Conservation (phyloP, 2,113 vertebrate species). For the Rhabdornis inornatus region DNA sequence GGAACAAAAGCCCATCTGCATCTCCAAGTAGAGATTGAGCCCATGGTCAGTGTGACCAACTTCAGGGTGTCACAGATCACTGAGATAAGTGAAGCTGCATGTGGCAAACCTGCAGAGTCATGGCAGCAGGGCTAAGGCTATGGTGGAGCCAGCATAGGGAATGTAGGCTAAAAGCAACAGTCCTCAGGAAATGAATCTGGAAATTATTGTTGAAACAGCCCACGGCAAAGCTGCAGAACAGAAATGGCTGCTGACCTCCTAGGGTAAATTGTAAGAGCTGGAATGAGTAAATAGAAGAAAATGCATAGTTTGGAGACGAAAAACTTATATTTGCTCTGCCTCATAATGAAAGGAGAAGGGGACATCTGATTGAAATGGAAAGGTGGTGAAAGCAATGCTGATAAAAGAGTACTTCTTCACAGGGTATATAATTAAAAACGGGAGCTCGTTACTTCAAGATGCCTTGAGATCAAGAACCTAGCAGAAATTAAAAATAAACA, state of each 20-base stretch:
- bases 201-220: slow-evolving; percentile 50
- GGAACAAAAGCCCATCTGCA: neutral
- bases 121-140: neutral
- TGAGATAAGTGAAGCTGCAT: neutral
- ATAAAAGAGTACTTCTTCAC: slow-evolving; percentile 8
- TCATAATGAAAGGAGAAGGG: neutral
- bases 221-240: slow-evolving; percentile 23
- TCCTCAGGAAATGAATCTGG: slow-evolving; percentile 35
- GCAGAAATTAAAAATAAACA: neutral
- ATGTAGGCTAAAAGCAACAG: slow-evolving; percentile 6
- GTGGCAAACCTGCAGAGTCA: neutral
- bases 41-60: neutral
- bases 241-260: slow-evolving; percentile 33
- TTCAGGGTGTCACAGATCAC: neutral
- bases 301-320: neutral
- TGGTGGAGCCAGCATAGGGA: neutral
- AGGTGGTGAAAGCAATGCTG: slow-evolving; percentile 22
- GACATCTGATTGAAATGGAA: slow-evolving; percentile 30
- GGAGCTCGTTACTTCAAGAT: neutral
- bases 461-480: neutral
- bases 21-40: neutral
- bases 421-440: neutral
- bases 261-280: neutral
- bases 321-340: neutral
- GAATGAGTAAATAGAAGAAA: slow-evolving; percentile 6